Conservation (phyloP, 2,113 vertebrate genomes). For the Elephas maximus region DNA sequence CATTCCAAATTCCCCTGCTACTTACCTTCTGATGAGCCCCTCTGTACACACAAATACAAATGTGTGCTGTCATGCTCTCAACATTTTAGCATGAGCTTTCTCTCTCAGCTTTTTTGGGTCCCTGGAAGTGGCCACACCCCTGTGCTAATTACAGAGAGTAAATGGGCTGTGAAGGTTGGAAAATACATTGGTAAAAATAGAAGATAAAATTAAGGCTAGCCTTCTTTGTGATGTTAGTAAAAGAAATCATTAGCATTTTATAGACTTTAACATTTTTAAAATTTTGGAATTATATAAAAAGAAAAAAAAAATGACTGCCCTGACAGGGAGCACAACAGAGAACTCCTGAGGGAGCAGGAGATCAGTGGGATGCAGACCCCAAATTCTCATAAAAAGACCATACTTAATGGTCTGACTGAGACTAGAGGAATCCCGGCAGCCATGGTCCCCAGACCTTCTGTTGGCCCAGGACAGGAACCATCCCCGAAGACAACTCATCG, state of each 20-base stretch:
- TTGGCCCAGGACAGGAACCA: too few relatives aligned
- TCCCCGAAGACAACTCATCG: too few relatives aligned
- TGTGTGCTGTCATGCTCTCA: background rate
- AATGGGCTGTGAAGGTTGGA: rapidly evolving
- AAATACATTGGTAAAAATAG: background rate
- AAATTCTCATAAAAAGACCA: too few relatives aligned
- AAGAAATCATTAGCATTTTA: background rate
- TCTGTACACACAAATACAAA: background rate
- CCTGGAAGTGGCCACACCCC: background rate
- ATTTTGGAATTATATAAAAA: background rate
- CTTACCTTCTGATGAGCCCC: background rate
- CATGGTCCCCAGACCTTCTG: too few relatives aligned
- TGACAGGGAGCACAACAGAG: too few relatives aligned
- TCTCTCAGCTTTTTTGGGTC: background rate
- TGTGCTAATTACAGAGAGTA: background rate
- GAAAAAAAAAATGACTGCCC: background rate
- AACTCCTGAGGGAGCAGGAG: too few relatives aligned
- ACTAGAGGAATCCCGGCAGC: too few relatives aligned
- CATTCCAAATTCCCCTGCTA: rapidly evolving
- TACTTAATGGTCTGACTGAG: too few relatives aligned
- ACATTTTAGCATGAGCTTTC: rapidly evolving
- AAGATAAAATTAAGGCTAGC: background rate
- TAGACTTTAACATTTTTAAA: background rate
- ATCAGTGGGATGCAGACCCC: too few relatives aligned
- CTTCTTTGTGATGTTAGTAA: background rate